A percentile compares a stretch with the other conserved stretches of the same genome.
Evolutionary conservation across 2,888 invertebrate genomes (phyloP).

Genomic region (Hesperia comma): DNA sequence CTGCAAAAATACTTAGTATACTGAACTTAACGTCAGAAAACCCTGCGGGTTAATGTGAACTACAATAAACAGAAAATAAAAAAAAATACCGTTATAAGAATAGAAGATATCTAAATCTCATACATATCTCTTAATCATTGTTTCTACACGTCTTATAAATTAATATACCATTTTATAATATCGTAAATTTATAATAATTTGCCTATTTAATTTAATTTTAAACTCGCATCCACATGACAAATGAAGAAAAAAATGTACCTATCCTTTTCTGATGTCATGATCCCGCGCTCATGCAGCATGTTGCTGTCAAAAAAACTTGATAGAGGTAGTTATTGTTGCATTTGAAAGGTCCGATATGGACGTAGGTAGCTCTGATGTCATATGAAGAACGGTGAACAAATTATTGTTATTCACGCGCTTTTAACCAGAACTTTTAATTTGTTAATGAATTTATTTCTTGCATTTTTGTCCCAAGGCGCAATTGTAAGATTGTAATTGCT

Average conservation of each 20-base stretch:
- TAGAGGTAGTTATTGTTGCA: not conserved
- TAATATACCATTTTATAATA: not conserved
- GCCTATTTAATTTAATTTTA: not conserved
- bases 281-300: not conserved
- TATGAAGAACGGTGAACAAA: not conserved
- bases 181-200: not conserved
- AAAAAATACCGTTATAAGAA: too few relatives aligned
- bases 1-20: too few relatives aligned
- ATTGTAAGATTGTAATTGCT: too few relatives aligned
- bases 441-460: too few relatives aligned
- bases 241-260: not conserved
- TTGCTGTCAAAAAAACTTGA: slow-evolving; percentile 5
- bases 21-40: too few relatives aligned
- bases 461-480: too few relatives aligned
- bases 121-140: too few relatives aligned
- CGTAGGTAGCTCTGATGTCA: not conserved
- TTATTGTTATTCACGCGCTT: not conserved
- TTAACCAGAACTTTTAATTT: too few relatives aligned
- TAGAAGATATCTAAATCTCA: too few relatives aligned
- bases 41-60: too few relatives aligned
- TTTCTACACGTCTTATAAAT: too few relatives aligned
- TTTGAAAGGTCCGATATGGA: not conserved
- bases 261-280: not conserved
- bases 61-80: too few relatives aligned
- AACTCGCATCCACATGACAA: not conserved